Conservation (phyloP, 2,113 vertebrate genomes). For the Pongo abelii region DNA sequence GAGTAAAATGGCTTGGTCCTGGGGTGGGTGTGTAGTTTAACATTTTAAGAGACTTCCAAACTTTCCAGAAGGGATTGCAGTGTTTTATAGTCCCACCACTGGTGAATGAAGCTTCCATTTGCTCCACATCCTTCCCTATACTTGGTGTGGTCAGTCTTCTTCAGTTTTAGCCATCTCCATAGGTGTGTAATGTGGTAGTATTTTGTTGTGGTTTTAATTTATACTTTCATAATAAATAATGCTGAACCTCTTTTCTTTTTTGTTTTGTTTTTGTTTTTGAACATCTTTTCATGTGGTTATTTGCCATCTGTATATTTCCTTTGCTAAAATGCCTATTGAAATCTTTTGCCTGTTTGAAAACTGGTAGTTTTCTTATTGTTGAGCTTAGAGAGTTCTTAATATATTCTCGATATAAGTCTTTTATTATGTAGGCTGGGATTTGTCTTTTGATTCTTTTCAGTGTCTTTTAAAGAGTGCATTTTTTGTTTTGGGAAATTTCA, state of each 20-base stretch:
- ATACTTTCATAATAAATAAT: not conserved
- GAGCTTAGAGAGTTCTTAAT: not conserved
- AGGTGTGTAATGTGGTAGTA: not conserved
- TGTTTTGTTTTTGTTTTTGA: not conserved
- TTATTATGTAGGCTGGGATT: not conserved
- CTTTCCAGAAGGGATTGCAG: not conserved
- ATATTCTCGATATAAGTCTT: not conserved
- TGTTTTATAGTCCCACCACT: not conserved
- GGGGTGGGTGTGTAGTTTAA: not conserved
- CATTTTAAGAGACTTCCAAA: not conserved
- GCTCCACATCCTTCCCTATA: not conserved
- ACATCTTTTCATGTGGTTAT: not conserved
- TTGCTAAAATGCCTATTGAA: not conserved
- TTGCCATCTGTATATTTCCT: not conserved
- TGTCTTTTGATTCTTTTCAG: not conserved
- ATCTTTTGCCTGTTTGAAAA: constrained; percentile 1
- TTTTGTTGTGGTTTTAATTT: not conserved
- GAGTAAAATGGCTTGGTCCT: not conserved
- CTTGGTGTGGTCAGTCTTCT: not conserved
- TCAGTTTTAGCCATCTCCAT: not conserved
- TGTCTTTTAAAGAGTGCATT: not conserved
- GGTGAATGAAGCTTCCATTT: not conserved
- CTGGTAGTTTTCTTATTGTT: not conserved
- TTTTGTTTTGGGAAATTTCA: not conserved
- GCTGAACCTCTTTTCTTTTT: too few species aligned